Evolutionary conservation across 2,888 invertebrate species (phyloP).

Genomic region (Melikaiella ostensackeni): DNA sequence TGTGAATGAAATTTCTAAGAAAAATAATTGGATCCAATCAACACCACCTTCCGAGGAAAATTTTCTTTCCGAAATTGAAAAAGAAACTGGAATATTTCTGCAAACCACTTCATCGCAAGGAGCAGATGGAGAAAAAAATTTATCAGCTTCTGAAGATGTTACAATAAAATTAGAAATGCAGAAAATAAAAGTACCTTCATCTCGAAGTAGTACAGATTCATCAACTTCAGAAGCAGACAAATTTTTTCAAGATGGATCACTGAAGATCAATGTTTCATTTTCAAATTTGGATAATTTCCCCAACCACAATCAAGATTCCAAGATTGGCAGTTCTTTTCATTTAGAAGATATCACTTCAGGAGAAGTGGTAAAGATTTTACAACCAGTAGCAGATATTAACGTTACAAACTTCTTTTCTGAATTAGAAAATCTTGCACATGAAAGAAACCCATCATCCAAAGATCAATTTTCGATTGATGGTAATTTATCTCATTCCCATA

Average conservation of each 20-base stretch:
- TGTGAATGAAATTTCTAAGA: not conserved
- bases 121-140: not conserved
- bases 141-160: not conserved
- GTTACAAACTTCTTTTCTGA: not conserved
- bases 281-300: not conserved
- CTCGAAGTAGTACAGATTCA: not conserved
- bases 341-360: not conserved
- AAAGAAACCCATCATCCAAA: not conserved
- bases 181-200: not conserved
- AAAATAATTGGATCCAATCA: no score
- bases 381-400: not conserved
- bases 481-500: not conserved
- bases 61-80: no score
- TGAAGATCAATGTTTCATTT: not conserved
- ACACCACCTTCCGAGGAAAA: no score
- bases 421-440: not conserved
- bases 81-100: no score
- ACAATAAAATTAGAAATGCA: not conserved
- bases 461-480: not conserved
- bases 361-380: not conserved
- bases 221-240: not conserved
- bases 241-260: not conserved
- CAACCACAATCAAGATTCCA: not conserved
- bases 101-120: no score
- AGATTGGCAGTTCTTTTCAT: not conserved